Evolutionary conservation across 2,888 invertebrate species (phyloP).

Genomic region (Artemia sinica): DNA sequence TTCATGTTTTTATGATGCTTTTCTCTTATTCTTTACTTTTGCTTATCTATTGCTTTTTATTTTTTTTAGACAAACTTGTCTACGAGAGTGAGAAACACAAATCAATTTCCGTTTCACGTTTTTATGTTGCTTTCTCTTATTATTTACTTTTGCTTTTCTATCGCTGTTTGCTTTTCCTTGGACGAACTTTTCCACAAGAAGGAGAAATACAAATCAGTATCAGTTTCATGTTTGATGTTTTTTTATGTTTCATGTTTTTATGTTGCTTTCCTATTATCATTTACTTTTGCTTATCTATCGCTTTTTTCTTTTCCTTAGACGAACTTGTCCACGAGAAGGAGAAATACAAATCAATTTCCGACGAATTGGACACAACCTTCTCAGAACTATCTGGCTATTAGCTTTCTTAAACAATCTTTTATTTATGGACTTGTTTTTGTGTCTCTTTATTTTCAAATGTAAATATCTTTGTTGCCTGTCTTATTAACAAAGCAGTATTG

Average conservation of each 20-base stretch:
- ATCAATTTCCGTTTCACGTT: not conserved
- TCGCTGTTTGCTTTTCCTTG: conserved; percentile 37
- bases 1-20: too few species aligned
- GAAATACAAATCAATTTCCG: conserved; percentile 89
- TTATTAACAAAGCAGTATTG: not conserved
- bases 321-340: conserved; percentile 65
- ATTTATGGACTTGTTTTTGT: conserved; percentile 12
- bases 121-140: not conserved
- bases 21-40: too few species aligned
- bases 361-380: conserved; percentile 91
- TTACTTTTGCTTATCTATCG: conserved; percentile 23
- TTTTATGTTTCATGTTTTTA: not conserved
- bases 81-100: not conserved
- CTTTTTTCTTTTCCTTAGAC: conserved; percentile 44
- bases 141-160: conserved; percentile 21
- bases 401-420: conserved; percentile 29
- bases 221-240: not conserved
- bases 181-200: conserved; percentile 35
- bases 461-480: not conserved
- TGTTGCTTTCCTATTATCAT: not conserved
- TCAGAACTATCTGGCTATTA: conserved; percentile 92
- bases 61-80: too few species aligned
- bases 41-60: too few species aligned
- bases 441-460: conserved; percentile 2
- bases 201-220: not conserved